Evolutionary conservation across 2,113 vertebrate genomes (phyloP), one percentile per base, ranked within the genome.

Genomic region (Caretta caretta): DNA sequence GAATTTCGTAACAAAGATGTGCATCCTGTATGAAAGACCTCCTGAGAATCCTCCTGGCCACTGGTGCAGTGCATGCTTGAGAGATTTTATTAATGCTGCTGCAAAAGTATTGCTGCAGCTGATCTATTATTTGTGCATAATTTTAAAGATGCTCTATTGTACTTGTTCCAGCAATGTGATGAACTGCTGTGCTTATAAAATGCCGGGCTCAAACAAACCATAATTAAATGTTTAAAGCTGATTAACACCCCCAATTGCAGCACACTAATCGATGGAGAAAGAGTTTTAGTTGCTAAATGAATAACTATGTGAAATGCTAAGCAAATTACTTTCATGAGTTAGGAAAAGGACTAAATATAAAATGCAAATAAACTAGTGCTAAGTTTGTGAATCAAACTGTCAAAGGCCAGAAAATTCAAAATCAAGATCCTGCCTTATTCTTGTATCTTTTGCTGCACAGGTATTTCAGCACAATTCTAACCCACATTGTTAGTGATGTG

Each of bases 1-100:
- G 98, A 98, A 99, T 99, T 98, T 98, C 92, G 90, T 97, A 98
- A 98, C 97, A 96, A 98, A 98, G 98, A 93, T 31, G 94, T 94
- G 95, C 87, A 87, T 81, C 97, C 97, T 97, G 97, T 97, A 97
- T 98, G 96, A 93, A 97, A 97, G 96, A 95, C 92, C 93, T 97
- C 97, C 83, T 59, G 97, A 87, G 97, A 96, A 97, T 95, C 95
- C 93, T 97, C 81, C 97, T 91, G 97, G 96, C 97, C 97, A 14
- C 69, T 6, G 96, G 93, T 97, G 97, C 69, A 17, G 72, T 42
- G 91, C 93, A 93, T 80, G 93, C 96, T 86, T 27, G 92, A 93
- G 95, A 90, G 97, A 83, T 95, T 97, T 97, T 93, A 97, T 95
- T 96, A 97, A 97, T 84, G 96, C 95, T 95, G 90, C 88, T 93